A percentile compares a stretch with the other conserved stretches of the same genome.
Evolutionary conservation across 2,888 invertebrate species (phyloP).

Genomic region (Catocala sponsa): DNA sequence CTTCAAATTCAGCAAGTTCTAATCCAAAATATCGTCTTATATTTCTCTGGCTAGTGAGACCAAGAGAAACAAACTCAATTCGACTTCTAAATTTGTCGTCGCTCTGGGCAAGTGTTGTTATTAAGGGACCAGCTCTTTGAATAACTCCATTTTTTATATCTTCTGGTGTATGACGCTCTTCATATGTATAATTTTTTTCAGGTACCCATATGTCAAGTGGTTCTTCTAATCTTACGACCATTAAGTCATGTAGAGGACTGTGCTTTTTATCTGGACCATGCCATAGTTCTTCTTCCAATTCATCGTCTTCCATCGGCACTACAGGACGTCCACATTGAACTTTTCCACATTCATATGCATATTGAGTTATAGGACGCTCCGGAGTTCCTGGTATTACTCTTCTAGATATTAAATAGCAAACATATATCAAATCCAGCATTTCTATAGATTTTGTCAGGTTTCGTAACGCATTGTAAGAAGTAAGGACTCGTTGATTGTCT

Average conservation of each 20-base stretch:
- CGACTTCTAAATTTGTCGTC: neutral
- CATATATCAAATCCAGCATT: neutral
- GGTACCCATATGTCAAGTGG: too few relatives aligned
- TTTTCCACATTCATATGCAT: neutral
- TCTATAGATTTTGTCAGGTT: neutral
- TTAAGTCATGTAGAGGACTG: conserved; percentile 13
- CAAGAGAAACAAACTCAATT: conserved; percentile 12
- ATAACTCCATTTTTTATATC: too few relatives aligned
- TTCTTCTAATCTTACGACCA: conserved; percentile 1
- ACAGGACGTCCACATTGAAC: conserved; percentile 5
- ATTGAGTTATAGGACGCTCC: too few relatives aligned
- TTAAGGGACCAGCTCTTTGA: neutral
- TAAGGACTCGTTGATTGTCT: neutral
- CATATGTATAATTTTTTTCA: too few relatives aligned
- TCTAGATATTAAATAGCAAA: neutral
- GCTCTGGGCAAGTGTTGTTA: neutral
- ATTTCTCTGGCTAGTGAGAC: neutral
- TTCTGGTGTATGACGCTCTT: too few relatives aligned
- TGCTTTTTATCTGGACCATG: conserved; percentile 10
- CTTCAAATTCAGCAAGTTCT: too few relatives aligned
- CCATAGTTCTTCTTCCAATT: conserved; percentile 7
- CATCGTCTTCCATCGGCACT: conserved; percentile 12
- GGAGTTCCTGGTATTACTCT: neutral
- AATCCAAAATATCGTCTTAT: conserved; percentile 4
- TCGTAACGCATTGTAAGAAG: conserved; percentile 17